phyloP scores from a whole-genome alignment of 2,888 invertebrate genomes.

The Blomia tropicalis region DNA sequence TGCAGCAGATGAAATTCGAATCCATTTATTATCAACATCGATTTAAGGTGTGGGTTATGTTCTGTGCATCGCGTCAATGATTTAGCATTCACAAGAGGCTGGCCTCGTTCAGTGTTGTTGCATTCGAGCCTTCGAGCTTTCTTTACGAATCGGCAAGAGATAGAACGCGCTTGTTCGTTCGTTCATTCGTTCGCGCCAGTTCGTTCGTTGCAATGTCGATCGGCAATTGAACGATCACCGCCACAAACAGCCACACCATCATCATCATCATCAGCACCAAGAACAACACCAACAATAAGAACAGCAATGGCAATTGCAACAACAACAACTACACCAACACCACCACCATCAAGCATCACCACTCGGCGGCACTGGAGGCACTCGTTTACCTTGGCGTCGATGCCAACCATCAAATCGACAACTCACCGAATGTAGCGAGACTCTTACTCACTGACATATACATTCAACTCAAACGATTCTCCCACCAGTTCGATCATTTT shows the following conservation, averaged over 20 bases:
- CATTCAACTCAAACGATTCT: too few species aligned
- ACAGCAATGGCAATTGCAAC: too few species aligned
- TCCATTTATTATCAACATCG: constrained; percentile 17
- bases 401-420: not conserved
- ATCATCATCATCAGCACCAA: too few species aligned
- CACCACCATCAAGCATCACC: not conserved
- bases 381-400: constrained; percentile 11
- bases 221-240: constrained; percentile 1
- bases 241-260: not conserved
- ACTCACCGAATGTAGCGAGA: not conserved
- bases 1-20: constrained; percentile 10
- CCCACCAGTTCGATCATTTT: not conserved
- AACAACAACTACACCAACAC: too few species aligned
- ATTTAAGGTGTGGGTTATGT: constrained; percentile 19
- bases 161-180: too few species aligned
- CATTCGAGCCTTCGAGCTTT: not conserved
- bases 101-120: not conserved
- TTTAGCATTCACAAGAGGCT: not conserved
- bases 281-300: too few species aligned
- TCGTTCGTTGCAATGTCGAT: not conserved
- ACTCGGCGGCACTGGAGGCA: not conserved
- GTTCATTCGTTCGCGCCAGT: not conserved
- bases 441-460: too few species aligned
- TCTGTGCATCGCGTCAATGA: too few species aligned
- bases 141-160: too few species aligned